Evolutionary conservation across 2,888 invertebrate species (phyloP), one percentile per base, ranked within the genome.

Genomic region (Syrphus vitripennis): DNA sequence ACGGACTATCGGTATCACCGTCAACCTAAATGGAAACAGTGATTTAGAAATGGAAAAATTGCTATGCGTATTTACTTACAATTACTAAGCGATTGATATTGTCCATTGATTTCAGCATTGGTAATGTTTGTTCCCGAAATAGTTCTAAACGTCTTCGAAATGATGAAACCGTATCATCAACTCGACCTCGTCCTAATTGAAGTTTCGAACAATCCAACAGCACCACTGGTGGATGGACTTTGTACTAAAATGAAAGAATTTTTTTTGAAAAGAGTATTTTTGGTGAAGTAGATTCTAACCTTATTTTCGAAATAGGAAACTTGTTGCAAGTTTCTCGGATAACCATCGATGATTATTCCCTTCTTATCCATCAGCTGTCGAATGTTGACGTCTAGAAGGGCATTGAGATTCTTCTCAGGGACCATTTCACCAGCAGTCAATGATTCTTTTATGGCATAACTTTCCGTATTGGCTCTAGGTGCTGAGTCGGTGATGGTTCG

Each of bases 301-400:
- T 97, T 97, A 76, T 94, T 95, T 92, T 99, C 97, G 91, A 99
- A 99, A 90, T 95, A 95, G 70, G 95, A 94, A 88, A 97, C 96
- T 93, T 99, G 99, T 63, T 95, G 95, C 91, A 98, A 93, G 90
- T 98, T 98, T 75, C 99, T 93, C 0, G 99, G 99, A 91, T 97
- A 99, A 0, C 99, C 99, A 90, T 99, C 99, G 74, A 99, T 95
- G 77, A 99, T 95, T 79, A 98, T 95, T 4, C 98, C 98, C 79
- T 94, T 94, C 24, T 95, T 95, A 7, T 94, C 95, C 45, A 93
- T 93, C 82, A 95, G 93, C 48, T 94, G 94, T 0, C 90, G 90
- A 87, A 97, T 94, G 31, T 96, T 95, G 1, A 93, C 94, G 79
- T 96, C 95, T 63, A 99, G 94, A 53, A 98, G 93, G 86, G 95